Evolutionary conservation across 1,140 invertebrate genomes (phyloP).

Genomic region (Trypoxylus dichotomus): DNA sequence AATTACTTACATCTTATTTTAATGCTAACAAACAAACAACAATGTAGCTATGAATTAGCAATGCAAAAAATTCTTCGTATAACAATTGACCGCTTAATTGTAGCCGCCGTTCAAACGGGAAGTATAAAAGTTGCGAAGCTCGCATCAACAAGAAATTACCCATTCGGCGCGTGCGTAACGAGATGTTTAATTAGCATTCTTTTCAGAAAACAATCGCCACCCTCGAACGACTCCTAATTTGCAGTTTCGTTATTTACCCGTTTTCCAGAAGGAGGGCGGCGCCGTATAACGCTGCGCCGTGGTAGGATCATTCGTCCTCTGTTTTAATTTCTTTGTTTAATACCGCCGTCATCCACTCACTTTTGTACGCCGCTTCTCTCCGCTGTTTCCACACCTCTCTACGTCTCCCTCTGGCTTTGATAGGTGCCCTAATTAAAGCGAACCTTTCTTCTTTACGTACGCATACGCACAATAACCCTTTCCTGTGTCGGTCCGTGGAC

Average conservation of each 20-base stretch:
- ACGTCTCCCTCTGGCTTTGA: background rate
- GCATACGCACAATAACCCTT: background rate
- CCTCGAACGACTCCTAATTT: background rate
- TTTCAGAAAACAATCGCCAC: background rate
- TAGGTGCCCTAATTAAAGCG: conserved; percentile 1
- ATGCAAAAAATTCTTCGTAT: too few relatives aligned
- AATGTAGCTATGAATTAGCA: too few relatives aligned
- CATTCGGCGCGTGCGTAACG: background rate
- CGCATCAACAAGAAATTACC: background rate
- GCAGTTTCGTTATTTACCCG: background rate
- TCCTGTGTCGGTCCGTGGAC: background rate
- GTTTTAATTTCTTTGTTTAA: conserved; percentile 8
- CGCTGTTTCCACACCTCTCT: background rate
- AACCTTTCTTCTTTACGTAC: background rate
- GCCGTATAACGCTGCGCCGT: background rate
- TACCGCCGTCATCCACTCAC: background rate
- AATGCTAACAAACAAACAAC: too few relatives aligned
- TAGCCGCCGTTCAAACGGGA: too few relatives aligned
- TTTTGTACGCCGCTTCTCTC: background rate
- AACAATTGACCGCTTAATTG: too few relatives aligned
- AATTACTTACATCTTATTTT: too few relatives aligned
- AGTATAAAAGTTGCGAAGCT: too few relatives aligned
- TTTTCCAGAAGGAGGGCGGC: background rate
- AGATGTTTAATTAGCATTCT: background rate
- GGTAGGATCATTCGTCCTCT: background rate